phyloP scores from a whole-genome alignment of 2,888 invertebrate genomes.

The Stenodera caucasica region DNA sequence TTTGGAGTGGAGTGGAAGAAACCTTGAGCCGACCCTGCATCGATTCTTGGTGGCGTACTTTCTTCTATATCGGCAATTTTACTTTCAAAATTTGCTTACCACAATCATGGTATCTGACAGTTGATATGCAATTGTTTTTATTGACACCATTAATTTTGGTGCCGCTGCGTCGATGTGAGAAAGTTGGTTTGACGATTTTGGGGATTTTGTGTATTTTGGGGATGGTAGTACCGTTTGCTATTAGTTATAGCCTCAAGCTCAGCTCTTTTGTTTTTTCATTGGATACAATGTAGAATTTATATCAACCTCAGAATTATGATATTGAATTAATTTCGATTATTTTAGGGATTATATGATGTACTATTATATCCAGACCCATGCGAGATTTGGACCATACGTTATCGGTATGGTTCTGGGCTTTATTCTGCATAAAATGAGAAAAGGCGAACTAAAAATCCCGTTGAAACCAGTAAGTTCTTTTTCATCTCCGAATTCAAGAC shows the following conservation, averaged over 20 bases:
- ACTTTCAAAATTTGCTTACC: not conserved
- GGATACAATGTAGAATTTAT: not conserved
- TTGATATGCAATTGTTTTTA: constrained; percentile 15
- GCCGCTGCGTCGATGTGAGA: constrained; percentile 7
- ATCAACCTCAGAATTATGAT: not conserved
- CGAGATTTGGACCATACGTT: constrained; percentile 12
- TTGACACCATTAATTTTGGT: constrained; percentile 15
- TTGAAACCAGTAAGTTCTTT: not conserved
- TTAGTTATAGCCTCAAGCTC: not conserved
- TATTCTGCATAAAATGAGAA: not conserved
- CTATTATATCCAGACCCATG: constrained; percentile 9
- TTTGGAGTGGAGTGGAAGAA: not conserved
- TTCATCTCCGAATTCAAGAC: too few relatives aligned
- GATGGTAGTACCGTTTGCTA: constrained; percentile 5
- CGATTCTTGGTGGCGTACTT: constrained; percentile 12
- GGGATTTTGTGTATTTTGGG: constrained; percentile 4
- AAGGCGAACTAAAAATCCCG: not conserved
- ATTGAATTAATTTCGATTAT: not conserved
- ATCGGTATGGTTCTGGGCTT: constrained; percentile 12
- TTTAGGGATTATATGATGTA: not conserved
- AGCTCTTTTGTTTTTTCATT: not conserved
- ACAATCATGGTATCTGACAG: constrained; percentile 9
- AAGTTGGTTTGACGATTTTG: not conserved
- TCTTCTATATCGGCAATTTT: not conserved
- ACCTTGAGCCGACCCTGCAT: constrained; percentile 3